A percentile compares a stretch with the other conserved stretches of the same genome.
These are phyloP conservation scores for Montipora capricornis DNA, from an alignment of 64 coral and sea anemone genomes.

Conservation along the genomic window DNA sequence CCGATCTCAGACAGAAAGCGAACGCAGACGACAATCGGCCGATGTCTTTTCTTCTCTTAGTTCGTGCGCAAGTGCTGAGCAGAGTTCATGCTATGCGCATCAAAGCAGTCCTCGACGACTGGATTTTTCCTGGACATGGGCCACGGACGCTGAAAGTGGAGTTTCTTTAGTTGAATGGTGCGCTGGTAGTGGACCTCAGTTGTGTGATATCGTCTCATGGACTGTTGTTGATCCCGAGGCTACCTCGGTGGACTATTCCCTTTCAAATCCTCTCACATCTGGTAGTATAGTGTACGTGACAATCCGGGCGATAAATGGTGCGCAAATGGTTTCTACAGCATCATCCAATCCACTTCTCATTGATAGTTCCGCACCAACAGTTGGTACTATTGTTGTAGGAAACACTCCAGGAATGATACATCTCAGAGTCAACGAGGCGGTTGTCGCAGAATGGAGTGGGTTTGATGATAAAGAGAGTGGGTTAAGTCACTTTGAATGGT, in stretches of 20 bases:
- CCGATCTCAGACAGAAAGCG: no score
- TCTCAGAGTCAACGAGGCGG: no score
- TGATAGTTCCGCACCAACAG: slow-evolving; percentile 54
- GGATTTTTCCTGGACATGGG: slow-evolving; percentile 50
- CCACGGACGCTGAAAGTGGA: slow-evolving; percentile 72
- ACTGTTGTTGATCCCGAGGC: slow-evolving; percentile 4
- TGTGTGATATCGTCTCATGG: slow-evolving; percentile 61
- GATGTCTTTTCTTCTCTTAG: no score
- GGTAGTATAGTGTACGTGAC: slow-evolving; percentile 50
- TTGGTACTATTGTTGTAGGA: slow-evolving; percentile 34
- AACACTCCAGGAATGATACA: neutral
- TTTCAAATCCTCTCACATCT: slow-evolving; percentile 19
- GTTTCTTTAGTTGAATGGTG: slow-evolving; percentile 64
- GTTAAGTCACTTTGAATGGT: slow-evolving; percentile 63
- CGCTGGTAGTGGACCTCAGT: slow-evolving; percentile 32
- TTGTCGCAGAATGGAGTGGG: slow-evolving; percentile 34
- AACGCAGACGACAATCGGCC: no score
- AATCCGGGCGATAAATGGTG: neutral
- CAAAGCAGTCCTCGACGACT: slow-evolving; percentile 33
- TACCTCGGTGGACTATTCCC: neutral
- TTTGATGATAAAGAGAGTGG: slow-evolving; percentile 66
- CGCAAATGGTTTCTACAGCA: neutral
- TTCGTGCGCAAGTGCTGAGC: no score
- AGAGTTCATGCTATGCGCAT: no score
- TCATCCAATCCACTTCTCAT: slow-evolving; percentile 21